Evolutionary conservation across 2,888 invertebrate species (phyloP).

Genomic region (Apamea sordens): DNA sequence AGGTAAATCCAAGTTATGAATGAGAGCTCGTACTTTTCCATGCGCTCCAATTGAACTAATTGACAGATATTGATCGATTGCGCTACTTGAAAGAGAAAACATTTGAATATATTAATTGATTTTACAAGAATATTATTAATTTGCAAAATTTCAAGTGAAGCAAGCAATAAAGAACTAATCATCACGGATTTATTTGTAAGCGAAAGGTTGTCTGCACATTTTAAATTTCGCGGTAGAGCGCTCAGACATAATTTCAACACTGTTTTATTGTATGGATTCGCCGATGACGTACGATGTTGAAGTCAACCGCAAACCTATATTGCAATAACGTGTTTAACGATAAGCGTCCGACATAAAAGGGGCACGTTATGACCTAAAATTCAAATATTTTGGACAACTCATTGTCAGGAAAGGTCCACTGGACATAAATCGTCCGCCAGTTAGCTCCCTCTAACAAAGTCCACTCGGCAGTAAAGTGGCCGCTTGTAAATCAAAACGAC

Average conservation of each 20-base stretch:
- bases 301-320: slow-evolving; percentile 73
- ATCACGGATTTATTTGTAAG: slow-evolving; percentile 57
- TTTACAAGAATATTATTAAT: slow-evolving; percentile 23
- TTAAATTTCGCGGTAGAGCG: slow-evolving; percentile 67
- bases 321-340: slow-evolving; percentile 76
- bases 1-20: slow-evolving; percentile 36
- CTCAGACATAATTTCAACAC: slow-evolving; percentile 61
- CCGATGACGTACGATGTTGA: slow-evolving; percentile 56
- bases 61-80: slow-evolving; percentile 36
- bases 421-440: slow-evolving; percentile 87
- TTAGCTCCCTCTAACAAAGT: slow-evolving; percentile 88
- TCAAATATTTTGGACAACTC: slow-evolving; percentile 85
- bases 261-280: slow-evolving; percentile 60
- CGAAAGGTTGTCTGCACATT: slow-evolving; percentile 65
- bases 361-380: slow-evolving; percentile 82
- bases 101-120: background rate
- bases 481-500: slow-evolving; percentile 89
- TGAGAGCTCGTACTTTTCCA: slow-evolving; percentile 8
- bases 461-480: slow-evolving; percentile 86
- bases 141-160: slow-evolving; percentile 27
- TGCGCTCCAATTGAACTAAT: slow-evolving; percentile 17
- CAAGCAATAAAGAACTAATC: slow-evolving; percentile 38
- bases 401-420: slow-evolving; percentile 81
- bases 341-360: slow-evolving; percentile 74
- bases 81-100: slow-evolving; percentile 1